Percentiles rank a stretch among this genome's conserved stretches.
Conservation (phyloP, 2,113 vertebrate genomes). For the Triplophysa tibetana region DNA sequence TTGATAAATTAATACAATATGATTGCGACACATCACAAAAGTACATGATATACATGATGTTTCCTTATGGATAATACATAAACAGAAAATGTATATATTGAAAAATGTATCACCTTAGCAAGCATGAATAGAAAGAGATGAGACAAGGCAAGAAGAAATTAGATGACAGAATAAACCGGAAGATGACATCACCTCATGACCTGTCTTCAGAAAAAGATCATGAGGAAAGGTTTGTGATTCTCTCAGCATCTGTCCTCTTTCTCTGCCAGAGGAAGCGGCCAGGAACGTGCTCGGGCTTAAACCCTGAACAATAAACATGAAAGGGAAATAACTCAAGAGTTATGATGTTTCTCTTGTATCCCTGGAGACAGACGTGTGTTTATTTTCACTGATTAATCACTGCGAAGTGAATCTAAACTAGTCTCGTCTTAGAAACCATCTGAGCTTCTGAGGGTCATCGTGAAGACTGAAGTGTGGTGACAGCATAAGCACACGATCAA, state of each 20-base stretch:
- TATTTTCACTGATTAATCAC: slow-evolving; percentile 28
- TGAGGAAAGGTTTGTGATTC: slow-evolving; percentile 32
- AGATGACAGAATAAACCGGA: neutral
- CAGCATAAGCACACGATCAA: neutral
- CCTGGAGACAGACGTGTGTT: slow-evolving; percentile 43
- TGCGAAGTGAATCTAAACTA: slow-evolving; percentile 22
- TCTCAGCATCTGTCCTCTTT: slow-evolving; percentile 31
- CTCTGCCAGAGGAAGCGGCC: slow-evolving; percentile 10
- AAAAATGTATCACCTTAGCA: no score
- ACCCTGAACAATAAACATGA: slow-evolving; percentile 19
- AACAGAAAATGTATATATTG: no score
- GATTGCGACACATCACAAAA: no score
- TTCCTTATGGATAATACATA: no score
- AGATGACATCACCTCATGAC: slow-evolving; percentile 24
- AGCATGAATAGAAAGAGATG: no score
- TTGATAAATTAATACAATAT: no score
- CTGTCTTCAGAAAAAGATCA: slow-evolving; percentile 21
- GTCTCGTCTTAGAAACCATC: slow-evolving; percentile 4
- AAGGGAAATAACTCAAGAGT: slow-evolving; percentile 8
- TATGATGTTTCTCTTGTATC: slow-evolving; percentile 44
- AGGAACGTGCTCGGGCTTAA: slow-evolving; percentile 21
- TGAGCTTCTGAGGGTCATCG: neutral
- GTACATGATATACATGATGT: no score
- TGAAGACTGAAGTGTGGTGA: neutral
- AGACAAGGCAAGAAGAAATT: no score